Evolutionary conservation across 2,888 invertebrate genomes (phyloP), one percentile per base, ranked within the genome.

Genomic region (Sericinus montela): DNA sequence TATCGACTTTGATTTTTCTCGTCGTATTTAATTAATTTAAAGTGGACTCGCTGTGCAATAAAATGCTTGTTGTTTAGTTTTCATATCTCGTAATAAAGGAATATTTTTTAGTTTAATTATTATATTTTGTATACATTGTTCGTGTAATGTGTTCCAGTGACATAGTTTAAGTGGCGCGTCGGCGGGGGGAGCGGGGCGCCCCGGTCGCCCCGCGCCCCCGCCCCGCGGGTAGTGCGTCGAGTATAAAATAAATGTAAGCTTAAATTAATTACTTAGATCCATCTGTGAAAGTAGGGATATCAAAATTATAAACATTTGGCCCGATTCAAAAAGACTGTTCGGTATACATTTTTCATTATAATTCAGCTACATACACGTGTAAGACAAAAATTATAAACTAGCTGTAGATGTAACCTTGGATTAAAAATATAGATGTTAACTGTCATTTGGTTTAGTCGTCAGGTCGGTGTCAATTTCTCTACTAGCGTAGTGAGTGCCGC

Each of bases 261-360:
- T 82, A 69, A 68, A 74, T 69, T 65, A 65, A 52, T 54, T 64
- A 69, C 66, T 74, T 83, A 84, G 74, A 83, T 73, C 74, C 80
- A 83, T 81, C 77, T 77, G 75, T 78, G 75, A 78, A 73, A 58
- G 76, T 86, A 86, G 80, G 79, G 72, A 75, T 72, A 75, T 80
- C 83, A 87, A 87, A 87, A 87, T 85, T 72, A 74, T 80, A 89
- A 90, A 85, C 89, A 90, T 91, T 91, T 88, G 92, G 91, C 91
- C 91, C 90, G 90, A 89, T 90, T 90, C 89, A 81, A 89, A 90
- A 91, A 92, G 91, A 92, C 91, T 92, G 91, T 91, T 91, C 89
- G 90, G 90, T 91, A 91, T 91, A 91, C 91, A 90, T 91, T n/a
- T 89, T 87, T 80, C 84, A 80, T 75, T 78, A 77, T 78, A 77